Percentiles rank a stretch among this genome's conserved stretches.
These are phyloP conservation scores for Thermophis baileyi DNA, from an alignment of 2,113 vertebrate genomes.

Conservation along the genomic window DNA sequence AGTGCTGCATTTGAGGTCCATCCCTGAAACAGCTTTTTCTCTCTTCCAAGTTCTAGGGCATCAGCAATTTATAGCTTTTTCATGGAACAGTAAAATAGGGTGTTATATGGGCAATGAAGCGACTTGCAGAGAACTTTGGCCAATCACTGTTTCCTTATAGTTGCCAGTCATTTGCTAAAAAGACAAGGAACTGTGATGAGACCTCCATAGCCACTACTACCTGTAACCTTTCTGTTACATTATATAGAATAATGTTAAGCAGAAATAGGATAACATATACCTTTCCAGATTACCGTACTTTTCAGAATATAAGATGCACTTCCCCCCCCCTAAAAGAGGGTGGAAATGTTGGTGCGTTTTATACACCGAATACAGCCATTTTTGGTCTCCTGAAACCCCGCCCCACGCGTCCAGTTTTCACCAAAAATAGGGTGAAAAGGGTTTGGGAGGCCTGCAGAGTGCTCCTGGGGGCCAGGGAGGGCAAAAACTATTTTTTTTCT, in stretches of 20 bases:
- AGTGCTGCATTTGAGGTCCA: neutral
- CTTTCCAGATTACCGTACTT: neutral
- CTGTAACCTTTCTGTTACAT: neutral
- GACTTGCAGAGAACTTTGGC: neutral
- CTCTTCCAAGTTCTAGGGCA: neutral
- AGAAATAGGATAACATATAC: neutral
- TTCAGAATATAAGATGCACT: too few relatives aligned
- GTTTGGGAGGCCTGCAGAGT: too few relatives aligned
- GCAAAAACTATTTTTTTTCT: too few relatives aligned
- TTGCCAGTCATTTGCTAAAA: neutral
- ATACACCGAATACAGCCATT: too few relatives aligned
- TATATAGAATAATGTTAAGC: neutral
- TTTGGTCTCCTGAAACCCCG: too few relatives aligned
- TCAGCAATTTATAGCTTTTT: neutral
- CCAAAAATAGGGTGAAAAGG: too few relatives aligned
- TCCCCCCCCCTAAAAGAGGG: too few relatives aligned
- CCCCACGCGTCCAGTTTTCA: too few relatives aligned
- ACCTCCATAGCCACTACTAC: neutral
- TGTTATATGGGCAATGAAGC: too few relatives aligned
- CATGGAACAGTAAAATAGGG: neutral
- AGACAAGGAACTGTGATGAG: neutral
- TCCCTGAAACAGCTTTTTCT: neutral
- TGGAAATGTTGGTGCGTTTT: too few relatives aligned
- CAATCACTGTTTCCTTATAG: neutral
- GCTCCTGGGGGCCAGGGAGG: too few relatives aligned